phyloP scores from a whole-genome alignment of 2,797 vertebrate genomes.

The Zenarchopterus dispar region DNA sequence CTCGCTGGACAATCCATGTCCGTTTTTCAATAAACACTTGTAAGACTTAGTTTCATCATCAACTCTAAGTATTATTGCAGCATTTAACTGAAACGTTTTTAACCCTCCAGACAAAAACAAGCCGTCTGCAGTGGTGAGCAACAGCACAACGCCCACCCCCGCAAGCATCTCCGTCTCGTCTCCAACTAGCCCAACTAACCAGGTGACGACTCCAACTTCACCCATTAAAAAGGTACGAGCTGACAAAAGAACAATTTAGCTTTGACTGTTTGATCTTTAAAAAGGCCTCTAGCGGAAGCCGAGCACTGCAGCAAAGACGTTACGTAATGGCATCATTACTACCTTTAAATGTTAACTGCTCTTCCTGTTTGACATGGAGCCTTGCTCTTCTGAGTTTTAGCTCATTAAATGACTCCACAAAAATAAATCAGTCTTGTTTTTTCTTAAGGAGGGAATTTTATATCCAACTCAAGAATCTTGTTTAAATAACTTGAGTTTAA shows the following conservation, averaged over 20 bases:
- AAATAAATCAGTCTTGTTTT: no score
- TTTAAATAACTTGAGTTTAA: constrained; percentile 18
- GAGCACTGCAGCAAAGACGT: neutral
- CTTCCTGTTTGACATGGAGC: neutral
- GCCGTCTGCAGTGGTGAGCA: constrained; percentile 84
- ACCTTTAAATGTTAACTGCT: neutral
- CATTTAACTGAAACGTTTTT: neutral
- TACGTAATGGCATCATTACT: constrained; percentile 1
- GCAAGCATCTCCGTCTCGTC: constrained; percentile 81
- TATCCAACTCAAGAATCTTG: constrained; percentile 15
- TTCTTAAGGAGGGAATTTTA: constrained; percentile 15
- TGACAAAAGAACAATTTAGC: neutral
- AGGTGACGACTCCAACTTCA: constrained; percentile 90
- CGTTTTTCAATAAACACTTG: no score
- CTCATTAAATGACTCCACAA: no score
- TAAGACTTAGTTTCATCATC: no score
- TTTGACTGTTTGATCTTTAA: neutral
- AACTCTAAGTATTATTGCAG: neutral
- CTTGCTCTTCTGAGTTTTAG: neutral
- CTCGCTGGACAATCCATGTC: no score
- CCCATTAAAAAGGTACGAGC: constrained; percentile 92
- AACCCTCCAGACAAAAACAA: constrained; percentile 89
- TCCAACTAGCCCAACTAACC: constrained; percentile 86
- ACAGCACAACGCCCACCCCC: constrained; percentile 80
- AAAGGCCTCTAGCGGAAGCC: neutral